These are phyloP conservation scores for Calidris pygmaea DNA, from an alignment of 2,113 vertebrate species.

Conservation along the genomic window DNA sequence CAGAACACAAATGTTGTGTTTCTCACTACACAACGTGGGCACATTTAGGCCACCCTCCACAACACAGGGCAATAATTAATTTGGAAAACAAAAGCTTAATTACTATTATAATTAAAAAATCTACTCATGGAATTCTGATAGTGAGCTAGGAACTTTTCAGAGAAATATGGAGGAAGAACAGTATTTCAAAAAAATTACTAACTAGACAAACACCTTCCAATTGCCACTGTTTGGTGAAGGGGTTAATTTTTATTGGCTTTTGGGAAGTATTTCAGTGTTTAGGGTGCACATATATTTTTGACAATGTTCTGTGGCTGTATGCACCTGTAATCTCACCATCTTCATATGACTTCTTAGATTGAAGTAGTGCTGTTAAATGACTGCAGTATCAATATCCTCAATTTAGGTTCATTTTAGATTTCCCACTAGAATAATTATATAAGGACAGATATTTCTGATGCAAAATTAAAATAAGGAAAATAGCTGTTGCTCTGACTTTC, in stretches of 20 bases:
- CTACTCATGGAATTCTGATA: neutral
- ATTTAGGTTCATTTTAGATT: conserved; percentile 15
- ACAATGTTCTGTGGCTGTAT: neutral
- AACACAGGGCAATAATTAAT: neutral
- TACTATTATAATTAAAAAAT: neutral
- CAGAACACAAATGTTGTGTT: neutral
- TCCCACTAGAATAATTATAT: neutral
- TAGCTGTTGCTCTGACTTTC: neutral
- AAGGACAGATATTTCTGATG: neutral
- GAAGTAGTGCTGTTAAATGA: neutral
- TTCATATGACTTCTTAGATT: neutral
- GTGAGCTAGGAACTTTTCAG: neutral
- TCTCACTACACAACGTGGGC: neutral
- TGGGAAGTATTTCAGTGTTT: neutral
- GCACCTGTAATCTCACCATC: neutral
- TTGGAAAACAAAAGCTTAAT: neutral
- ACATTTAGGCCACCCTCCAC: neutral
- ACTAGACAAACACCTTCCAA: neutral
- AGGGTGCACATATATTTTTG: neutral
- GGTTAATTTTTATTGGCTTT: neutral
- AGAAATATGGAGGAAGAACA: neutral
- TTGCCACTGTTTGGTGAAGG: neutral
- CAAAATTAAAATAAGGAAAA: neutral
- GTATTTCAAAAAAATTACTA: neutral
- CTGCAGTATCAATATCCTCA: neutral